A percentile compares a stretch with the other conserved stretches of the same genome.
phyloP scores from a whole-genome alignment of 1,140 invertebrate genomes.

The Drosophila bipectinata region DNA sequence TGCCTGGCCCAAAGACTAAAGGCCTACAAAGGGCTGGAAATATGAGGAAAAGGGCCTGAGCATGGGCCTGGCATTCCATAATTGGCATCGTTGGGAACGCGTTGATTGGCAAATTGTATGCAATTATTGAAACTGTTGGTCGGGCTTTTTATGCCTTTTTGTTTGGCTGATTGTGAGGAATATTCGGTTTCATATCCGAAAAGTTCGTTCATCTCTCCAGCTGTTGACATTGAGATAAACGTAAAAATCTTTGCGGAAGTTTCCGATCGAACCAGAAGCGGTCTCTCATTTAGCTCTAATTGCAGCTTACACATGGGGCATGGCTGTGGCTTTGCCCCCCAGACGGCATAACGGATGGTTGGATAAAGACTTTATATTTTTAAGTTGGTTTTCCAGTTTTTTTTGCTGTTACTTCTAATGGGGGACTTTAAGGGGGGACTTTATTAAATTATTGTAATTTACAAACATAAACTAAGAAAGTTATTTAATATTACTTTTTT shows the following conservation, averaged over 20 bases:
- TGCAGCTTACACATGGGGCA: conserved; percentile 44
- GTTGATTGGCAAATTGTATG: conserved; percentile 82
- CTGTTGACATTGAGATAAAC: conserved; percentile 72
- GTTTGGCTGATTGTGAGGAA: neutral
- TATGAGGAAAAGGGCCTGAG: conserved; percentile 10
- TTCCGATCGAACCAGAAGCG: conserved; percentile 42
- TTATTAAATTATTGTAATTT: too few species aligned
- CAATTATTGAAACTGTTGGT: conserved; percentile 66
- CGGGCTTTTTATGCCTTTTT: conserved; percentile 7
- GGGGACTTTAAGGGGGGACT: too few species aligned
- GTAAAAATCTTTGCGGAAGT: conserved; percentile 64
- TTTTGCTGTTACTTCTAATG: neutral
- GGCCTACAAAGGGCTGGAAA: conserved; percentile 25
- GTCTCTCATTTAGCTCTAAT: conserved; percentile 66
- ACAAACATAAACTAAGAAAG: too few species aligned
- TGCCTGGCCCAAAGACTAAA: conserved; percentile 1
- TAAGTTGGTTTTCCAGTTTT: neutral
- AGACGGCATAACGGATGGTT: conserved; percentile 10
- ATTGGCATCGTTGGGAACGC: conserved; percentile 76
- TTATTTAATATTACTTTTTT: neutral
- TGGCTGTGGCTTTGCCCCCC: conserved; percentile 38
- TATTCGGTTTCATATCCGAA: conserved; percentile 42
- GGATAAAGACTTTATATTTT: conserved; percentile 7
- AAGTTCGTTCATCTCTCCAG: conserved; percentile 74
- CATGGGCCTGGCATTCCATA: conserved; percentile 51